phyloP scores from a whole-genome alignment of 1,140 invertebrate species.

The Drosophila orosa region DNA sequence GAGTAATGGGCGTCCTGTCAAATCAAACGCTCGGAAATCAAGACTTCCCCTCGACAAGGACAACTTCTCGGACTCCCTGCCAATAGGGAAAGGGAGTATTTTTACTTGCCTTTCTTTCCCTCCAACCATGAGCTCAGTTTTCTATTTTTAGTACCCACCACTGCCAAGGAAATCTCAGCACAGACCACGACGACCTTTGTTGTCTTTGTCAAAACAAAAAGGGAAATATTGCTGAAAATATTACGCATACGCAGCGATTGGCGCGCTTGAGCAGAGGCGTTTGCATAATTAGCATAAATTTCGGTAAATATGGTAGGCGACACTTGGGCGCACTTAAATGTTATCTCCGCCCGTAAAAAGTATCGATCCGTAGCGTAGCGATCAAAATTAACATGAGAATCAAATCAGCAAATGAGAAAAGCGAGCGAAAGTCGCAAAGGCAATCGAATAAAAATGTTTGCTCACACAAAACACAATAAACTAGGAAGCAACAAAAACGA shows the following conservation, averaged over 20 bases:
- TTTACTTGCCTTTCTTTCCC: background rate
- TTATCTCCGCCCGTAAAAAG: constrained; percentile 30
- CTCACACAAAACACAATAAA: constrained; percentile 35
- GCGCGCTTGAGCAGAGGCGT: constrained; percentile 45
- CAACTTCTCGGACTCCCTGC: constrained; percentile 1
- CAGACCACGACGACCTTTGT: constrained; percentile 38
- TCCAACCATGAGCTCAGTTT: constrained; percentile 39
- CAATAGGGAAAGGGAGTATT: background rate
- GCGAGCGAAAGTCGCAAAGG: constrained; percentile 40
- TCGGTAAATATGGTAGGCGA: constrained; percentile 67
- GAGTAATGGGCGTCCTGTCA: constrained; percentile 36
- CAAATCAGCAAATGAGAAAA: constrained; percentile 69
- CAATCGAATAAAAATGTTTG: constrained; percentile 71
- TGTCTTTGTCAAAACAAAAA: constrained; percentile 63
- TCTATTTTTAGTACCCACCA: constrained; percentile 43
- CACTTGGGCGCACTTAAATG: constrained; percentile 57
- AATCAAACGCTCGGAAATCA: constrained; percentile 20
- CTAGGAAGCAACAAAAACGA: background rate
- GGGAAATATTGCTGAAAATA: constrained; percentile 46
- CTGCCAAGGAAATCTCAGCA: constrained; percentile 24
- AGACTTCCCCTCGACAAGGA: constrained; percentile 10
- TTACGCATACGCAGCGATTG: constrained; percentile 65
- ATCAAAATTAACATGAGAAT: constrained; percentile 78
- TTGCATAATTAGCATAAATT: constrained; percentile 76
- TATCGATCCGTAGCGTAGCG: constrained; percentile 61